Percentiles rank a stretch among this genome's conserved stretches.
Evolutionary conservation across 2,797 vertebrate species (phyloP).

Genomic region (Perodicticus potto): DNA sequence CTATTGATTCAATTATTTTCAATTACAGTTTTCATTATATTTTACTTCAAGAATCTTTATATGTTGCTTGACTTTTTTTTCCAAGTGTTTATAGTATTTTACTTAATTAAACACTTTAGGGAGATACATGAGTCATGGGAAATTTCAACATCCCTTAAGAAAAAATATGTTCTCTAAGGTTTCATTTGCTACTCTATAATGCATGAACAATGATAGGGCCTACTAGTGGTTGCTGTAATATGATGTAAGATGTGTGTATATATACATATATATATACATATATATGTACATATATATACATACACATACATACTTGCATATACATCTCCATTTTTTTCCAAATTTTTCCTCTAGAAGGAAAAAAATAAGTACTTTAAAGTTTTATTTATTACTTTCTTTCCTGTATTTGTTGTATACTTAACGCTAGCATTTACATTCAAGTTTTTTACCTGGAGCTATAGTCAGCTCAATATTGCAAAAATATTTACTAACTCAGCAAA

Average conservation of each 20-base stretch:
- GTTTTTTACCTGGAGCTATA: background rate
- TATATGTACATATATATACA: background rate
- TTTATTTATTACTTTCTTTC: background rate
- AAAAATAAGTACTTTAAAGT: background rate
- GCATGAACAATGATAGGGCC: background rate
- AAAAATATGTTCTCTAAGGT: background rate
- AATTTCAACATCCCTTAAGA: slow-evolving; percentile 26
- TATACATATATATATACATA: too few species aligned
- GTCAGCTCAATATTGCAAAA: background rate
- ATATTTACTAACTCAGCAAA: background rate
- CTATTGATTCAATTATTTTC: background rate
- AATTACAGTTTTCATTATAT: background rate
- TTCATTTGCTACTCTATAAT: background rate
- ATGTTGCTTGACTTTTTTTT: background rate
- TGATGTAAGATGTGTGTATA: background rate
- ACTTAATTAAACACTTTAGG: slow-evolving; percentile 1
- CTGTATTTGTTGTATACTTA: background rate
- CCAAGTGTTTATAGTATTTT: background rate
- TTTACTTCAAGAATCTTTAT: background rate
- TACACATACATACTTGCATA: background rate
- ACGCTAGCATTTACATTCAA: background rate
- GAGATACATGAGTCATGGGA: background rate
- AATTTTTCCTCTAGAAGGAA: background rate
- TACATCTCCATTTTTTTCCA: background rate
- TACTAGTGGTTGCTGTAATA: background rate